Evolutionary conservation across 1,140 invertebrate genomes (phyloP).

Genomic region (Triops longicaudatus): DNA sequence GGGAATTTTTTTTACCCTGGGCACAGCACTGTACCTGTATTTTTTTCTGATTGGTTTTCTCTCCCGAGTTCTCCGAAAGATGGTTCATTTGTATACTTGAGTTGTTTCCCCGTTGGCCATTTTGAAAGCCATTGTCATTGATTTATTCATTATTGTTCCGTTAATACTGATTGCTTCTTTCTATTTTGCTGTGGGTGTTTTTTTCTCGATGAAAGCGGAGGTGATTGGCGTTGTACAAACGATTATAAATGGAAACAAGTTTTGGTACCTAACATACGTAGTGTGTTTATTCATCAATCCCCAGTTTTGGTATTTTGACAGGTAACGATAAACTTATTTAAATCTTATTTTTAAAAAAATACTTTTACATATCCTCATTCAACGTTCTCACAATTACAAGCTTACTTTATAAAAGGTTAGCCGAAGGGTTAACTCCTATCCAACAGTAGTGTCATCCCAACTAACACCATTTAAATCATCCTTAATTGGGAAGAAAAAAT

Average conservation of each 20-base stretch:
- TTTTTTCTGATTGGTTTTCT: neutral
- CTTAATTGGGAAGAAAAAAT: too few species aligned
- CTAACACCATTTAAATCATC: too few species aligned
- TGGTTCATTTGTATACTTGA: conserved; percentile 5
- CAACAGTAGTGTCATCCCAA: too few species aligned
- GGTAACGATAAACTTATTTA: too few species aligned
- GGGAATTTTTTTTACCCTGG: neutral
- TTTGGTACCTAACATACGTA: neutral
- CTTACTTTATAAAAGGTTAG: too few species aligned
- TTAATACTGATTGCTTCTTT: conserved; percentile 4
- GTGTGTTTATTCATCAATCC: too few species aligned
- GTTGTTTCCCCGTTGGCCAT: neutral
- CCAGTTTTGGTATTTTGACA: too few species aligned
- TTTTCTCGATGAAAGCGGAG: neutral
- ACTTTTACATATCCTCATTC: too few species aligned
- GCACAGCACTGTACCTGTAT: conserved; percentile 10
- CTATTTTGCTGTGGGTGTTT: conserved; percentile 8
- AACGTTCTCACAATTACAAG: too few species aligned
- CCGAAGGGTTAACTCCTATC: too few species aligned
- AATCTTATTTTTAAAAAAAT: too few species aligned
- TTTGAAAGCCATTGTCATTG: neutral
- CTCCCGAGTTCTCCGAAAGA: neutral
- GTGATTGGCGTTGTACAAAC: conserved; percentile 14
- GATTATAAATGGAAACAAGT: conserved; percentile 7
- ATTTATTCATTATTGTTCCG: neutral